A percentile compares a stretch with the other conserved stretches of the same genome.
Evolutionary conservation across 1,140 invertebrate genomes (phyloP).

Genomic region (Elymnias hypermnestra): DNA sequence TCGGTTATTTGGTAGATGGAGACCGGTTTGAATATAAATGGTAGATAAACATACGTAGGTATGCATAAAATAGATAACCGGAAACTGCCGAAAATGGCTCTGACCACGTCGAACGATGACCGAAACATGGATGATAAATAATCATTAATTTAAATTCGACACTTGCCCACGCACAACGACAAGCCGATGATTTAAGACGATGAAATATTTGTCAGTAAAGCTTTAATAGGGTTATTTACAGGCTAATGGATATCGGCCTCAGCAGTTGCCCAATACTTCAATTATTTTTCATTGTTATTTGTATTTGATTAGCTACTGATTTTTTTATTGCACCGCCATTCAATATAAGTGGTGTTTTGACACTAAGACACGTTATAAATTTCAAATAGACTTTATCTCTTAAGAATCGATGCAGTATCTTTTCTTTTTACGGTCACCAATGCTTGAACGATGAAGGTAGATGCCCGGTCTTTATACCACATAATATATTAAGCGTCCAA

Average conservation of each 20-base stretch:
- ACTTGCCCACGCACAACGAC: constrained; percentile 53
- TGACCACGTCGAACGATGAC: constrained; percentile 35
- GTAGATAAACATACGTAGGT: constrained; percentile 27
- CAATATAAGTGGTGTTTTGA: neutral
- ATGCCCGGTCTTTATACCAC: constrained; percentile 18
- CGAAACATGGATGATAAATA: constrained; percentile 56
- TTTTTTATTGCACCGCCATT: neutral
- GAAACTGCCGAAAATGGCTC: constrained; percentile 60
- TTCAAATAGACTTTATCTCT: constrained; percentile 2
- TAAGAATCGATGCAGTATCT: neutral
- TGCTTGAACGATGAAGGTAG: constrained; percentile 7
- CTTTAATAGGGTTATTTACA: constrained; percentile 11
- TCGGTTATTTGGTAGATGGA: constrained; percentile 29
- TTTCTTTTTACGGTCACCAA: constrained; percentile 9
- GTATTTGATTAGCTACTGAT: constrained; percentile 7
- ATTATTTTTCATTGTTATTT: constrained; percentile 6
- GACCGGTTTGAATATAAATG: constrained; percentile 49
- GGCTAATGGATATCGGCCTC: constrained; percentile 6
- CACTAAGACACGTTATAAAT: constrained; percentile 2
- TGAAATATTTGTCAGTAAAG: constrained; percentile 38
- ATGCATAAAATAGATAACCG: constrained; percentile 45
- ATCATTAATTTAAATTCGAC: constrained; percentile 66
- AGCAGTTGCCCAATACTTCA: neutral
- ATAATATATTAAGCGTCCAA: constrained; percentile 54
- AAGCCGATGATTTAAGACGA: constrained; percentile 46